Percentiles rank a stretch among this genome's conserved stretches.
Evolutionary conservation across 2,888 invertebrate species (phyloP).

Genomic region (Urechis unicinctus): DNA sequence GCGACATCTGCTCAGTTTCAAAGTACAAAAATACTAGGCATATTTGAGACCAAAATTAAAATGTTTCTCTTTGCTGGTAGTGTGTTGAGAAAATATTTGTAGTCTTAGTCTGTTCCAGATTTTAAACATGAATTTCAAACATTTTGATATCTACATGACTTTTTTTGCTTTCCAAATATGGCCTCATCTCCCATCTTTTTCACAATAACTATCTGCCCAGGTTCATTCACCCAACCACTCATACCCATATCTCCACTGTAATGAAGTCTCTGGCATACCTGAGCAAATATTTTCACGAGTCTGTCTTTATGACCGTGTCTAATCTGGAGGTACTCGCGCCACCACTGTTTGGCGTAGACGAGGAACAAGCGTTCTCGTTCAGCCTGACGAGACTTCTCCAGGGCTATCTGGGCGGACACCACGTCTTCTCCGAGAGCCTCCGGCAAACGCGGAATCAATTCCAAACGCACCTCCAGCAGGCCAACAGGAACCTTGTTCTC

Average conservation of each 20-base stretch:
- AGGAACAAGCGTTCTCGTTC: conserved; percentile 49
- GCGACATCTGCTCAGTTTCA: no score
- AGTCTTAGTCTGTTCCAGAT: no score
- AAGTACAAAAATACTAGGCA: no score
- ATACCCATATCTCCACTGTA: background rate
- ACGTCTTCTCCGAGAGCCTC: conserved; percentile 34
- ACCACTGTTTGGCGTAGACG: conserved; percentile 52
- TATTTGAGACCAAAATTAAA: no score
- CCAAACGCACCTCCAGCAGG: conserved; percentile 43
- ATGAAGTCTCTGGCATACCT: conserved; percentile 30
- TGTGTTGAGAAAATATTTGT: no score
- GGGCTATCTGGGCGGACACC: conserved; percentile 34
- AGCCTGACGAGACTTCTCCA: conserved; percentile 40
- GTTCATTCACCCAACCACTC: no score
- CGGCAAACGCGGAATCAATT: conserved; percentile 37
- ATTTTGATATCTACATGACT: no score
- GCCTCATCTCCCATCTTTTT: no score
- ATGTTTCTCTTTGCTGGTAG: no score
- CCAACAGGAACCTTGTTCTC: conserved; percentile 46
- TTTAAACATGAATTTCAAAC: no score
- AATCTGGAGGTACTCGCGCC: conserved; percentile 50
- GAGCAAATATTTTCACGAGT: conserved; percentile 51
- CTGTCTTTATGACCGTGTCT: conserved; percentile 41
- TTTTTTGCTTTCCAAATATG: no score
- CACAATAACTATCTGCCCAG: no score